Base-by-base conservation (phyloP, 1,140 invertebrate species). In the Drosophila guanche region DNA sequence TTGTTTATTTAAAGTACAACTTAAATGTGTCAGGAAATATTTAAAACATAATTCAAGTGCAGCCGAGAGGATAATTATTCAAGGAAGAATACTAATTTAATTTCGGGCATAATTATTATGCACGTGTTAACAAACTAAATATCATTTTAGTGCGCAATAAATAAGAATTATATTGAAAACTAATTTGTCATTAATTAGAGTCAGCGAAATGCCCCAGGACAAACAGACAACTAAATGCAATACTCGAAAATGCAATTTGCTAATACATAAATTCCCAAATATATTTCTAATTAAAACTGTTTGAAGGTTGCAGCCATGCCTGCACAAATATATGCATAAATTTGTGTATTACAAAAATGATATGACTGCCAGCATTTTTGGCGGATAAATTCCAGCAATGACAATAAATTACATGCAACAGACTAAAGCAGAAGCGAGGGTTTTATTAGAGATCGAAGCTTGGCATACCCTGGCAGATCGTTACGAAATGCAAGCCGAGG, bases 71-170 rank as follows among this genome's bases (percentile, higher is more conserved):
- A 53, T 40, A 66, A 54, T 46, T 54, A 66, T 66, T 66, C 48
- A 46, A 22, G 12, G 42, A 12, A 60, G 45, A 29, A 55, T 23
- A 56, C 27, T 10, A 56, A 56, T 68, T 42, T 12, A 16, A 54
- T 67, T 67, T 56, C 10, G 65, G 20, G 2, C 5, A 68, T 56
- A 68, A 68, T 68, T 43, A 68, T 55, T 67, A 29, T 20, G 20
- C 61, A 51, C 40, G 50, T 74, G 69, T 62, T 57, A 74, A 74
- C 57, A 59, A 52, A 62, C 69, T 52, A 69, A 73, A 79, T 42
- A 53, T 37, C 51, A 74, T 54, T 58, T 65, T 14, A 57, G 27
- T 41, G 42, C 43, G 33, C 42, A 55, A 6, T 14, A 16, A 22
- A 54, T 46, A 50, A 41, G 42, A 61, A 20, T 10, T 12, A 66